Conservation (phyloP, 2,888 invertebrate genomes). For the Cheilosia soror region DNA sequence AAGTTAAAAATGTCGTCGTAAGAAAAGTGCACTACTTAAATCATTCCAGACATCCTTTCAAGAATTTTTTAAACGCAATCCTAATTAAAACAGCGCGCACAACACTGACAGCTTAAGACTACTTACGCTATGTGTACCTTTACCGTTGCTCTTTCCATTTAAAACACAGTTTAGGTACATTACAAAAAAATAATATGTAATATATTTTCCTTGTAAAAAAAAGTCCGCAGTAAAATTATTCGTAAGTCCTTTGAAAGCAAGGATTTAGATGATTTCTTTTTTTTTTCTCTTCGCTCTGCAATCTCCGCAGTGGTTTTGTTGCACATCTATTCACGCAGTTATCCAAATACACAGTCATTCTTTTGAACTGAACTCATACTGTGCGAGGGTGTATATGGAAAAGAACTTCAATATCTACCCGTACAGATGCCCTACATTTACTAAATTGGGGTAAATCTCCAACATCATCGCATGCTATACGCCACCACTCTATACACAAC, state of each 20-base stretch:
- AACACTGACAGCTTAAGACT: constrained; percentile 32
- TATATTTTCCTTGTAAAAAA: constrained; percentile 38
- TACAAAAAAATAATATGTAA: constrained; percentile 7
- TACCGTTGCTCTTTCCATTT: constrained; percentile 28
- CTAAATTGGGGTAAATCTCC: constrained; percentile 69
- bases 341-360: constrained; percentile 62
- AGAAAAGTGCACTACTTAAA: constrained; percentile 1
- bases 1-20: background rate
- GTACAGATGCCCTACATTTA: constrained; percentile 66
- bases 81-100: constrained; percentile 62
- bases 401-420: constrained; percentile 17
- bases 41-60: constrained; percentile 24
- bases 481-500: constrained; percentile 23
- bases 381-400: constrained; percentile 1
- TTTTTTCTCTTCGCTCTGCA: background rate
- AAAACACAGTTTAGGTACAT: constrained; percentile 8
- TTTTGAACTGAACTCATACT: constrained; percentile 47
- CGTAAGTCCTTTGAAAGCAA: constrained; percentile 50
- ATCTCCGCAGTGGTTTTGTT: constrained; percentile 54
- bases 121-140: constrained; percentile 13
- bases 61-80: constrained; percentile 35
- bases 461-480: constrained; percentile 30
- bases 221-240: constrained; percentile 14
- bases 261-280: constrained; percentile 53
- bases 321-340: constrained; percentile 69